Evolutionary conservation across 2,888 invertebrate species (phyloP).

Genomic region (Macaria notata): DNA sequence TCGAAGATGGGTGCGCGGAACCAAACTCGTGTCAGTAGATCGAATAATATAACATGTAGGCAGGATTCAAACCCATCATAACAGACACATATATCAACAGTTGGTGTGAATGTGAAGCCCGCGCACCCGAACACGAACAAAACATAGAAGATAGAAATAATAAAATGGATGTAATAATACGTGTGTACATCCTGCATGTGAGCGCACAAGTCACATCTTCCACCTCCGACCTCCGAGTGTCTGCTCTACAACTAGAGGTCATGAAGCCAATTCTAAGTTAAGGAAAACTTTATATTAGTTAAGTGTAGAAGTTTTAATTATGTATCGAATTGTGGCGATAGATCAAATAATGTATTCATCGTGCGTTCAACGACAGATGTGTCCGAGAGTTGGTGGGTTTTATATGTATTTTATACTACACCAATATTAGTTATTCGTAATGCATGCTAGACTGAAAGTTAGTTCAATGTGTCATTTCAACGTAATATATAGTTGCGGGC

Average conservation of each 20-base stretch:
- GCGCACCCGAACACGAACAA: slow-evolving; percentile 31
- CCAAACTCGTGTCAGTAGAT: background rate
- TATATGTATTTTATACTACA: background rate
- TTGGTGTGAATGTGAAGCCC: too few species aligned
- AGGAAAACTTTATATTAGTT: slow-evolving; percentile 70
- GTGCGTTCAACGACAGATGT: slow-evolving; percentile 50
- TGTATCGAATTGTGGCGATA: slow-evolving; percentile 58
- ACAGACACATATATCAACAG: too few species aligned
- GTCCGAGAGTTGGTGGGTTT: slow-evolving; percentile 3
- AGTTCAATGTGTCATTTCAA: too few species aligned
- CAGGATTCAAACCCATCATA: too few species aligned
- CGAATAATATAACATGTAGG: background rate
- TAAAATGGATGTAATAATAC: slow-evolving; percentile 43
- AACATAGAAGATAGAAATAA: slow-evolving; percentile 26
- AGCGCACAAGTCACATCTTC: slow-evolving; percentile 55
- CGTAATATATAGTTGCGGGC: too few species aligned
- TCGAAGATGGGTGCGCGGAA: slow-evolving; percentile 39
- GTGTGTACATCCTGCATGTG: slow-evolving; percentile 45
- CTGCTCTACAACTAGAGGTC: slow-evolving; percentile 56
- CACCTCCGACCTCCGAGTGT: slow-evolving; percentile 43
- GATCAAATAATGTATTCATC: slow-evolving; percentile 52
- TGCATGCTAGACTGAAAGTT: too few species aligned
- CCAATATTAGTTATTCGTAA: too few species aligned
- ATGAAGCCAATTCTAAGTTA: slow-evolving; percentile 75
- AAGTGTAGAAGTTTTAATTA: slow-evolving; percentile 64